Evolutionary conservation across 2,113 vertebrate species (phyloP).

Genomic region (Pardalotus punctatus): DNA sequence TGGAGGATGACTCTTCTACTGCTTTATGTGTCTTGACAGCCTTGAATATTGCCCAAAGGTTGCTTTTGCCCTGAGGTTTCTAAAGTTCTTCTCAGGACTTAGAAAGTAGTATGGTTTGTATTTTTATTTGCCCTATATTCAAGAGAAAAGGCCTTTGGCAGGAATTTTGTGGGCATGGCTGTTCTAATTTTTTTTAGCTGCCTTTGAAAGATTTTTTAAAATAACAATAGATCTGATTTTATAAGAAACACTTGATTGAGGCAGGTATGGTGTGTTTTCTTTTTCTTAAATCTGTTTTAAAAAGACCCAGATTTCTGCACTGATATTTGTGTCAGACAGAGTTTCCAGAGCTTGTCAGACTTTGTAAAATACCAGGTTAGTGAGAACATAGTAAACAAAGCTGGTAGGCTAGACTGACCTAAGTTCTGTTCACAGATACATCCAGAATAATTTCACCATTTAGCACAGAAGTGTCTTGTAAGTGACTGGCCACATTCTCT

Average conservation of each 20-base stretch:
- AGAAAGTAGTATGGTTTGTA: neutral
- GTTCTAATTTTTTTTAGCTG: neutral
- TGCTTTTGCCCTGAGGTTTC: neutral
- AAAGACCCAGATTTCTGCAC: neutral
- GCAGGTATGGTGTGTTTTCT: neutral
- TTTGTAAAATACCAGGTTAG: neutral
- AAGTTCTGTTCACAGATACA: neutral
- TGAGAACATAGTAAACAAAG: neutral
- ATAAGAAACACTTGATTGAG: neutral
- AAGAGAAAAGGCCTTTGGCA: neutral
- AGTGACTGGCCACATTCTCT: neutral
- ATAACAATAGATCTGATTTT: neutral
- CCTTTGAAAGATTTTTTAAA: neutral
- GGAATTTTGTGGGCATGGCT: neutral
- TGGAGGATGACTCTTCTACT: neutral
- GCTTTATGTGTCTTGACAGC: neutral
- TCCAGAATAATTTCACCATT: neutral
- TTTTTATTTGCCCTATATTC: neutral
- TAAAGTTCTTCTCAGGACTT: neutral
- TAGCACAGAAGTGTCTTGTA: accelerated
- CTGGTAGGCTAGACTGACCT: neutral
- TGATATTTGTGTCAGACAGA: neutral
- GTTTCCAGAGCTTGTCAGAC: neutral
- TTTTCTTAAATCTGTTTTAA: neutral
- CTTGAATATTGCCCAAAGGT: neutral